phyloP scores from a whole-genome alignment of 2,113 vertebrate species.

The Polypterus senegalus region DNA sequence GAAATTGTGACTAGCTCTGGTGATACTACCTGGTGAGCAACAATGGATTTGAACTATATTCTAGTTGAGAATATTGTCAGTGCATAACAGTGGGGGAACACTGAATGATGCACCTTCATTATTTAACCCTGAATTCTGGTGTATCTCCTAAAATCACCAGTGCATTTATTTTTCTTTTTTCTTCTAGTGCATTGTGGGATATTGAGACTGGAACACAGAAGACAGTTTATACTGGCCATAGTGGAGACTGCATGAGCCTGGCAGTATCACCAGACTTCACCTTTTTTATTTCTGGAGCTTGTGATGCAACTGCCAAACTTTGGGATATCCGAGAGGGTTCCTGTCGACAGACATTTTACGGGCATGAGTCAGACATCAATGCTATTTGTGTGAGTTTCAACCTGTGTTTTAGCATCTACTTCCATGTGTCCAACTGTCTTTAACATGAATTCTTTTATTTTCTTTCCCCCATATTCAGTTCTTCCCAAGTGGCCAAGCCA shows the following conservation, averaged over 20 bases:
- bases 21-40: constrained; percentile 84
- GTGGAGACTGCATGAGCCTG: constrained; percentile 92
- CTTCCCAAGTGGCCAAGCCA: constrained; percentile 84
- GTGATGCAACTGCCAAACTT: constrained; percentile 87
- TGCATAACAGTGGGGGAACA: no score
- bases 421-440: neutral
- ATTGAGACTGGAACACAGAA: constrained; percentile 91
- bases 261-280: constrained; percentile 84
- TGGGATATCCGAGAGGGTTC: constrained; percentile 83
- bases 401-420: neutral
- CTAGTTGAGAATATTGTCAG: no score
- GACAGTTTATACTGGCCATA: constrained; percentile 77
- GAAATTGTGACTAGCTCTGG: constrained; percentile 95
- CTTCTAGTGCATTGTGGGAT: constrained; percentile 78
- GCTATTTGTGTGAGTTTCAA: constrained; percentile 67
- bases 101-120: neutral
- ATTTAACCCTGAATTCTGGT: no score
- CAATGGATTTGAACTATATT: neutral
- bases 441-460: neutral
- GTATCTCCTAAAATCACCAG: constrained; percentile 3
- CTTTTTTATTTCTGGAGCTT: constrained; percentile 87
- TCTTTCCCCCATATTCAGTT: constrained; percentile 49
- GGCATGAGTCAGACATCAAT: constrained; percentile 93
- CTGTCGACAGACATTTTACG: constrained; percentile 85
- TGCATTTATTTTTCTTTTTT: neutral